A percentile compares a stretch with the other conserved stretches of the same genome.
phyloP scores from a whole-genome alignment of 2,888 invertebrate species.

The Cryptops parisi region DNA sequence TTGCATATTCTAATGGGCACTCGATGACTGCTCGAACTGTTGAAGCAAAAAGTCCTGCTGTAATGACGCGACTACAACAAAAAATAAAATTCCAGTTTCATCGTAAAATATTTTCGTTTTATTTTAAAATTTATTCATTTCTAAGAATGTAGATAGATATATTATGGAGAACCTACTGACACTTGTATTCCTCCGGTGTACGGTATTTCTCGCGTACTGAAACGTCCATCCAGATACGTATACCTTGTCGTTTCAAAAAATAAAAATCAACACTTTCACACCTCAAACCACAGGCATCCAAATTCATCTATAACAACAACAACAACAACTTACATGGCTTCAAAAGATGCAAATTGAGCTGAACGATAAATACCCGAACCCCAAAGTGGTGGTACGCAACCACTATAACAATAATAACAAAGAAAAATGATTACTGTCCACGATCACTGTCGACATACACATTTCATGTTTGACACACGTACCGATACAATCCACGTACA shows the following conservation, averaged over 20 bases:
- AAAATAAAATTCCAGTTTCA: not conserved
- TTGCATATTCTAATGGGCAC: slow-evolving; percentile 30
- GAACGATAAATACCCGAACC: slow-evolving; percentile 27
- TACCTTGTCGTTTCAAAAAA: no score
- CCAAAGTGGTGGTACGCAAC: slow-evolving; percentile 30
- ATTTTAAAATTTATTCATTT: not conserved
- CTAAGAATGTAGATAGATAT: not conserved
- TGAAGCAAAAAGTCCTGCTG: slow-evolving; percentile 26
- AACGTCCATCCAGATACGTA: slow-evolving; percentile 10
- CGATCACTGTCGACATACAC: not conserved
- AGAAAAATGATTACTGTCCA: slow-evolving; percentile 3
- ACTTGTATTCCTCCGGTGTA: slow-evolving; percentile 15
- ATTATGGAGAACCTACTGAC: slow-evolving; percentile 21
- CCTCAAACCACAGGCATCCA: no score
- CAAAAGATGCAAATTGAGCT: slow-evolving; percentile 31
- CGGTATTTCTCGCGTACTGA: slow-evolving; percentile 8
- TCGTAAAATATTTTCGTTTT: not conserved
- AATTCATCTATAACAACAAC: no score
- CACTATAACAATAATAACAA: slow-evolving; percentile 27
- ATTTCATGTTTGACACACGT: not conserved
- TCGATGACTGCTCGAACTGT: slow-evolving; percentile 29
- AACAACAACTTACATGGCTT: slow-evolving; percentile 30
- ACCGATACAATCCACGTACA: slow-evolving; percentile 29
- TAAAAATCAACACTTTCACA: no score
- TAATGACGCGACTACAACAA: slow-evolving; percentile 26